phyloP scores from a whole-genome alignment of 2,888 invertebrate genomes.

The Cremastobaeus sp. region DNA sequence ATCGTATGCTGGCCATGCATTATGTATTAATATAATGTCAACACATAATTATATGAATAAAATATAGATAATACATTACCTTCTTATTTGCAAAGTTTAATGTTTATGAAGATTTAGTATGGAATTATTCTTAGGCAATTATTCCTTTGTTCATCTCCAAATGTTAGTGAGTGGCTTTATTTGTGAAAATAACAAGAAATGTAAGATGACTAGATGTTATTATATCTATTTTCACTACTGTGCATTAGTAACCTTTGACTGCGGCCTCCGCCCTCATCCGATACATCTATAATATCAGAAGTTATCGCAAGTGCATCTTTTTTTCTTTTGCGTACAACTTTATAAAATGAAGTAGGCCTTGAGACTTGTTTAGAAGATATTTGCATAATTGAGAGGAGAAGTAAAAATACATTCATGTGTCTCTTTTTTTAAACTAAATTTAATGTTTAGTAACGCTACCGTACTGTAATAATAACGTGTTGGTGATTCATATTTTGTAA shows the following conservation, averaged over 20 bases:
- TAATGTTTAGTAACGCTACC: neutral
- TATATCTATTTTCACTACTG: conserved; percentile 11
- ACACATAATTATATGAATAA: too few relatives aligned
- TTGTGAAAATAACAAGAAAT: neutral
- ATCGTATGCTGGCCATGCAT: too few relatives aligned
- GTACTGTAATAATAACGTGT: too few relatives aligned
- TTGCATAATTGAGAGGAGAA: conserved; percentile 34
- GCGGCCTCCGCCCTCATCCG: conserved; percentile 12
- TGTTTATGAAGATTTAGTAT: too few relatives aligned
- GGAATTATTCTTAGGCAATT: too few relatives aligned
- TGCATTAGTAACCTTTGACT: conserved; percentile 21
- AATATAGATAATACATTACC: too few relatives aligned
- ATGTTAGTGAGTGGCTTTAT: neutral
- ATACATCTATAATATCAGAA: conserved; percentile 34
- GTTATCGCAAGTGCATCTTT: conserved; percentile 46
- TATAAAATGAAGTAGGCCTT: conserved; percentile 16
- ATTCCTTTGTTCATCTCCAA: neutral
- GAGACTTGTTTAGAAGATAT: conserved; percentile 30
- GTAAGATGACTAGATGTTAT: conserved; percentile 1
- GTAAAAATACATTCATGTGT: conserved; percentile 14
- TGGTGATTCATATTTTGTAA: too few relatives aligned
- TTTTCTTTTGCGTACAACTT: conserved; percentile 21
- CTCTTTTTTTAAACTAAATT: neutral
- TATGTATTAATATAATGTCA: too few relatives aligned
- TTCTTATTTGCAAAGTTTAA: too few relatives aligned